These are phyloP conservation scores for Falco columbarius DNA, from an alignment of 2,797 vertebrate genomes.

Conservation along the genomic window DNA sequence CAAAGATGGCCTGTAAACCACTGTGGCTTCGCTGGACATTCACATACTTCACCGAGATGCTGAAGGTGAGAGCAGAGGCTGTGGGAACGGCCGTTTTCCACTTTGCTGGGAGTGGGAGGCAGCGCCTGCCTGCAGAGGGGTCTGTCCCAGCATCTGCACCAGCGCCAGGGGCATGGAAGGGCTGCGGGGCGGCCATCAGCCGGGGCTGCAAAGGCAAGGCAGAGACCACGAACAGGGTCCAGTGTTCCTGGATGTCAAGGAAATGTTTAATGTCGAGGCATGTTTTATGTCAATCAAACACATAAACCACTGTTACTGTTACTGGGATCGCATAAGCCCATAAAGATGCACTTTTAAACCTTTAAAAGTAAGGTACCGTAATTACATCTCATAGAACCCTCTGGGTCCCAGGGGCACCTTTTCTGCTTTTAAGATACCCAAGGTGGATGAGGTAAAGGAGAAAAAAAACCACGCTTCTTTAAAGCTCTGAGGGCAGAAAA, in stretches of 20 bases:
- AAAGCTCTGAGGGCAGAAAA: constrained; percentile 67
- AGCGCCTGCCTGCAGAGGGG: not conserved
- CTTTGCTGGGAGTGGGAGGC: not conserved
- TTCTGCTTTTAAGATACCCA: constrained; percentile 79
- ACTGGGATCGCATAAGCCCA: constrained; percentile 68
- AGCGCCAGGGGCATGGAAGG: not conserved
- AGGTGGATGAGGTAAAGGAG: constrained; percentile 78
- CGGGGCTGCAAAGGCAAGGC: not conserved
- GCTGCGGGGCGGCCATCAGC: not conserved
- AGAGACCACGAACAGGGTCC: not conserved
- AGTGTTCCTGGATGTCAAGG: not conserved
- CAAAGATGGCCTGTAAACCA: not conserved
- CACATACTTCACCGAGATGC: not conserved
- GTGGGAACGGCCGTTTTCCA: rapidly evolving
- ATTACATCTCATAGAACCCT: constrained; percentile 79
- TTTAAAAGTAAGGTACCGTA: constrained; percentile 79
- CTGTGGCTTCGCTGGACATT: rapidly evolving
- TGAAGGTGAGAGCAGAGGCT: not conserved
- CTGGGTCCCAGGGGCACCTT: constrained; percentile 69
- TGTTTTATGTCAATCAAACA: constrained; percentile 83
- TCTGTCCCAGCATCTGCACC: not conserved
- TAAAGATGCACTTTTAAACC: constrained; percentile 83
- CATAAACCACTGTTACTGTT: constrained; percentile 76
- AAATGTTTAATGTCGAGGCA: constrained; percentile 67
- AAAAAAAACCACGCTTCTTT: not conserved